phyloP scores from a whole-genome alignment of 2,113 vertebrate genomes.

The Brachyistius frenatus region DNA sequence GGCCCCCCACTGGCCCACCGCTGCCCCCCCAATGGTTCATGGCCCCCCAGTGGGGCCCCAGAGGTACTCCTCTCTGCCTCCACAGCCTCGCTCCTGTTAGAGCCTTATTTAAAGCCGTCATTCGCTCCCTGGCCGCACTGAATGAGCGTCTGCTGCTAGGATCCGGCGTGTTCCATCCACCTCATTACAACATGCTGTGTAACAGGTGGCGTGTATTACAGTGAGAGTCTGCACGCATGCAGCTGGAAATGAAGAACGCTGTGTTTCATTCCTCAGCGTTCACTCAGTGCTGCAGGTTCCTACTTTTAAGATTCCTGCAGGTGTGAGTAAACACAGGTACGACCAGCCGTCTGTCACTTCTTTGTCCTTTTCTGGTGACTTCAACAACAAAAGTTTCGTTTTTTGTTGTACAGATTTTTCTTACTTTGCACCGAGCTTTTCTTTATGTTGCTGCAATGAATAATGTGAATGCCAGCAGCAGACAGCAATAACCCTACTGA shows the following conservation, averaged over 20 bases:
- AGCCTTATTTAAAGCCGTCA: constrained; percentile 85
- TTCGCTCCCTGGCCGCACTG: constrained; percentile 75
- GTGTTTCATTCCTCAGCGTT: constrained; percentile 35
- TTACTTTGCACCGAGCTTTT: constrained; percentile 15
- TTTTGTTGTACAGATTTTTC: neutral
- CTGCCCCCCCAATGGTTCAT: too few relatives aligned
- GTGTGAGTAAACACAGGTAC: constrained; percentile 12
- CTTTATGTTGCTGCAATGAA: constrained; percentile 34
- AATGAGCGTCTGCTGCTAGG: constrained; percentile 71
- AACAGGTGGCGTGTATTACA: constrained; percentile 76
- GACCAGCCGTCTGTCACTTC: neutral
- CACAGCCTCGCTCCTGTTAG: constrained; percentile 64
- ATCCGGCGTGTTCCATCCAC: constrained; percentile 64
- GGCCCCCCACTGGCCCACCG: too few relatives aligned
- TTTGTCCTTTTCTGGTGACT: neutral
- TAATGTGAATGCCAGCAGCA: constrained; percentile 4
- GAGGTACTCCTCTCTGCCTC: constrained; percentile 27
- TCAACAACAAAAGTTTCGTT: neutral
- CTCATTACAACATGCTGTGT: constrained; percentile 74
- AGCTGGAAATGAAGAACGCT: constrained; percentile 56
- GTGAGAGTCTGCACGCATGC: constrained; percentile 41
- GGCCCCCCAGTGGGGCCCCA: constrained; percentile 42
- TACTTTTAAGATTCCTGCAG: constrained; percentile 18
- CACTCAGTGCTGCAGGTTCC: neutral
- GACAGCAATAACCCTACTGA: constrained; percentile 15